phyloP scores from a whole-genome alignment of 1,140 invertebrate species.

The Protaetia brevitarsis region DNA sequence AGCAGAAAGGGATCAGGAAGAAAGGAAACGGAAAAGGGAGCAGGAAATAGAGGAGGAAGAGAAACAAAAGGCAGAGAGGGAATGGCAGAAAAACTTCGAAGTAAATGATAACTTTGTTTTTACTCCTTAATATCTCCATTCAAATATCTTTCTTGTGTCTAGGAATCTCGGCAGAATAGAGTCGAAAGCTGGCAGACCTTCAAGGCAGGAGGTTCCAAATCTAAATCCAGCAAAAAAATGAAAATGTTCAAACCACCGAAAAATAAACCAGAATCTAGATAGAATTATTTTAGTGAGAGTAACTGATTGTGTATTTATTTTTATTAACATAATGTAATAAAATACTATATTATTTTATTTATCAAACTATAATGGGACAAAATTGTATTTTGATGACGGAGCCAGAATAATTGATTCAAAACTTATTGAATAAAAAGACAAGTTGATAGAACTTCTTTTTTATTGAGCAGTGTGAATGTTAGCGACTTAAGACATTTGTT shows the following conservation, averaged over 20 bases:
- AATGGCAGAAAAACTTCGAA: constrained; percentile 98
- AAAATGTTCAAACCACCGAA: constrained; percentile 90
- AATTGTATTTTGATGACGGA: too few relatives aligned
- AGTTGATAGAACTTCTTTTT: too few relatives aligned
- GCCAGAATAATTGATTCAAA: too few relatives aligned
- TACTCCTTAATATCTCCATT: background rate
- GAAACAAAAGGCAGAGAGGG: constrained; percentile 80
- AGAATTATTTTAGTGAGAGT: constrained; percentile 40
- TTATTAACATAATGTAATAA: too few relatives aligned
- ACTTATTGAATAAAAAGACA: too few relatives aligned
- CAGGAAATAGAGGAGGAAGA: constrained; percentile 91
- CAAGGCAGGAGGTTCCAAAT: constrained; percentile 71
- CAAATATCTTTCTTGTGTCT: constrained; percentile 34
- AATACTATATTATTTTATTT: too few relatives aligned
- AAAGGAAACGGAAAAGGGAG: constrained; percentile 92
- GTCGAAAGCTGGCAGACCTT: constrained; percentile 96
- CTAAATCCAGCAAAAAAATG: constrained; percentile 72
- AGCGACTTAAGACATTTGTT: too few relatives aligned
- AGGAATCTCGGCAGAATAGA: constrained; percentile 89
- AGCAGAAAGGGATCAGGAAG: constrained; percentile 87
- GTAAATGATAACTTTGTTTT: constrained; percentile 50
- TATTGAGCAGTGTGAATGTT: too few relatives aligned
- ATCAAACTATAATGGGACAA: too few relatives aligned
- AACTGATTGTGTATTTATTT: constrained; percentile 17
- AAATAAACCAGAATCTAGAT: constrained; percentile 93